Base-by-base conservation (phyloP, 1,140 invertebrate genomes). In the Musca domestica region DNA sequence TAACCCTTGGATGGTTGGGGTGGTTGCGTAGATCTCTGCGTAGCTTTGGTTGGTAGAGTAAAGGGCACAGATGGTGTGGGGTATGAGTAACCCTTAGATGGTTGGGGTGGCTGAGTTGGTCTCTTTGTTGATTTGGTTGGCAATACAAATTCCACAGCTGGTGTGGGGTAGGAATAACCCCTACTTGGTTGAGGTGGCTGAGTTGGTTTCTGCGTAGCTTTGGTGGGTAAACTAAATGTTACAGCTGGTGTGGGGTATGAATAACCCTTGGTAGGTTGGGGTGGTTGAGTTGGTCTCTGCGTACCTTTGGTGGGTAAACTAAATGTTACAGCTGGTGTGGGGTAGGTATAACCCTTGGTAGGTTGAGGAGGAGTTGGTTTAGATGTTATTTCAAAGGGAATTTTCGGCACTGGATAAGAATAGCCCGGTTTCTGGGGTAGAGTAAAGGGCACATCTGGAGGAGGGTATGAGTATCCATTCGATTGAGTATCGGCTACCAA, bases 161-260 rank as follows among this genome's bases (percentile, higher is more conserved):
- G n/a, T n/a, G n/a, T 68, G 17, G 69, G 69, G 15, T 70, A 68
- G 1, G 41, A 52, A 20, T 67, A 68, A 15, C n/a, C 69, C 66
- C 12, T 41, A 17, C 23, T 67, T 41, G n/a, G n/a, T n/a, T n/a
- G n/a, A n/a, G 17, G 20, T 23, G 6, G 56, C 19, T 22, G 49
- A 61, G 34, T 49, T 22, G 65, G 67, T 63, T 66, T n/a, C n/a
- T n/a, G n/a, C n/a, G n/a, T n/a, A n/a, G n/a, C n/a, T n/a, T n/a
- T n/a, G n/a, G n/a, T n/a, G n/a, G n/a, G n/a, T n/a, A n/a, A n/a
- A n/a, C n/a, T n/a, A n/a, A n/a, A n/a, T n/a, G n/a, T n/a, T n/a
- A n/a, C n/a, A n/a, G n/a, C n/a, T n/a, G n/a, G n/a, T n/a, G n/a
- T 56, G 15, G 20, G 41, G 49, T 67, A 67, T 1, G 56, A 48